Evolutionary conservation across 92 coral and sea anemone genomes (phyloP).

Genomic region (Pocillopora meandrina): DNA sequence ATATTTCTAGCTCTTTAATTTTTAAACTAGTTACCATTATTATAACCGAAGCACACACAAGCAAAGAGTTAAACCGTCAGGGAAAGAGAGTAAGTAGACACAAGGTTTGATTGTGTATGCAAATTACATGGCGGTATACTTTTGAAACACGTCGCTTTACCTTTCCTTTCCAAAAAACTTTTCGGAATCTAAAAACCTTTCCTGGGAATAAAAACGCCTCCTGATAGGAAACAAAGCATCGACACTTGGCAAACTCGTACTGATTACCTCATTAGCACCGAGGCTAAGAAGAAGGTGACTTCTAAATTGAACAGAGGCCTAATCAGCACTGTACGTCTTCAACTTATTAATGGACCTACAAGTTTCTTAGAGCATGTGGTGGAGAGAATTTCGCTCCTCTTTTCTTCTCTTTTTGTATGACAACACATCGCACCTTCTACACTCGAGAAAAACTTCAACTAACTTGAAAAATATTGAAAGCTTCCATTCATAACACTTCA

Average conservation of each 20-base stretch:
- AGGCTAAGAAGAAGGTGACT: not conserved
- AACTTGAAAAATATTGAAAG: not conserved
- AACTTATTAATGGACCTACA: too few relatives aligned
- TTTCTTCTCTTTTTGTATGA: not conserved
- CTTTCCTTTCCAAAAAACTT: not conserved
- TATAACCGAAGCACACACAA: not conserved
- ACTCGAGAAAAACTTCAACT: not conserved
- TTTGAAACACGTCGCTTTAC: not conserved
- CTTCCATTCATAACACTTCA: not conserved
- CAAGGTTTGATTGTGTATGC: too few relatives aligned
- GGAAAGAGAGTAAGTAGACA: too few relatives aligned
- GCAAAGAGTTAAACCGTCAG: too few relatives aligned
- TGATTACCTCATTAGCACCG: slow-evolving; percentile 10
- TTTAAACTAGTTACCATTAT: not conserved
- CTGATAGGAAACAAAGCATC: not conserved
- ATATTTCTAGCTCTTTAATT: not conserved
- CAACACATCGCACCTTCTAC: not conserved
- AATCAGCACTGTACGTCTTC: not conserved
- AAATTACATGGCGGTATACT: too few relatives aligned
- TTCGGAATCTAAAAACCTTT: not conserved
- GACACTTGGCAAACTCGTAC: not conserved
- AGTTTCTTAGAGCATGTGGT: too few relatives aligned
- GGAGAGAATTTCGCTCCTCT: too few relatives aligned
- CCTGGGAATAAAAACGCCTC: slow-evolving; percentile 16
- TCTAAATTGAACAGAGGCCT: not conserved